Conservation (phyloP, 2,888 invertebrate species). For the Azorinus chamasolen region DNA sequence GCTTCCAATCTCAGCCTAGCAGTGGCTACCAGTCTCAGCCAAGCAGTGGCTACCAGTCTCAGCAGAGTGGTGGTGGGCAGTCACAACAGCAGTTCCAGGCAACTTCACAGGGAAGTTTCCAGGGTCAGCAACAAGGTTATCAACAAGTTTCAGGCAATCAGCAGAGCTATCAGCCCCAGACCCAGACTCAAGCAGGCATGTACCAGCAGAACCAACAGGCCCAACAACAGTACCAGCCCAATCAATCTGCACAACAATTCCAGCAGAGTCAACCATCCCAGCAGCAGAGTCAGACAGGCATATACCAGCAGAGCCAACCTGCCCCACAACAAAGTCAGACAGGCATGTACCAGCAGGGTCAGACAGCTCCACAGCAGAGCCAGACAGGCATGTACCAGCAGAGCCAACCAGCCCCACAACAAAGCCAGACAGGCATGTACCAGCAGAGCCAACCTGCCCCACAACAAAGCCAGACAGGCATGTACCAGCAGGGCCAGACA, state of each 20-base stretch:
- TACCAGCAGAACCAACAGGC: conserved; percentile 10
- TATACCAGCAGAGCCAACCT: neutral
- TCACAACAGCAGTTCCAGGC: too few relatives aligned
- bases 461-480: conserved; percentile 4
- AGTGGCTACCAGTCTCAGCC: too few relatives aligned
- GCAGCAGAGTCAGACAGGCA: neutral
- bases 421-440: neutral
- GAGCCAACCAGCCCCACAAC: conserved; percentile 11
- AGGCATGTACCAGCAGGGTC: conserved; percentile 2
- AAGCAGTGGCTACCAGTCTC: too few relatives aligned
- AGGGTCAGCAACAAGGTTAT: neutral
- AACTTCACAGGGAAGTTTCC: too few relatives aligned
- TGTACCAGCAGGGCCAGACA: conserved; percentile 13
- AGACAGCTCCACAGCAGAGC: neutral
- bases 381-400: conserved; percentile 6
- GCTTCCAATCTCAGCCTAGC: too few relatives aligned
- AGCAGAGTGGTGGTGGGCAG: too few relatives aligned
- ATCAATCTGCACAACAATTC: neutral
- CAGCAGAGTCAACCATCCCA: conserved; percentile 1
- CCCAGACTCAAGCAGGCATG: neutral
- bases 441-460: conserved; percentile 17
- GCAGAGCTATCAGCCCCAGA: too few relatives aligned
- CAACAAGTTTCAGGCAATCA: conserved; percentile 7
- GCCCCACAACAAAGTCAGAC: conserved; percentile 1
- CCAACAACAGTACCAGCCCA: too few relatives aligned